Evolutionary conservation across 1,140 invertebrate species (phyloP).

Genomic region (Pseudomyrmex gracilis): DNA sequence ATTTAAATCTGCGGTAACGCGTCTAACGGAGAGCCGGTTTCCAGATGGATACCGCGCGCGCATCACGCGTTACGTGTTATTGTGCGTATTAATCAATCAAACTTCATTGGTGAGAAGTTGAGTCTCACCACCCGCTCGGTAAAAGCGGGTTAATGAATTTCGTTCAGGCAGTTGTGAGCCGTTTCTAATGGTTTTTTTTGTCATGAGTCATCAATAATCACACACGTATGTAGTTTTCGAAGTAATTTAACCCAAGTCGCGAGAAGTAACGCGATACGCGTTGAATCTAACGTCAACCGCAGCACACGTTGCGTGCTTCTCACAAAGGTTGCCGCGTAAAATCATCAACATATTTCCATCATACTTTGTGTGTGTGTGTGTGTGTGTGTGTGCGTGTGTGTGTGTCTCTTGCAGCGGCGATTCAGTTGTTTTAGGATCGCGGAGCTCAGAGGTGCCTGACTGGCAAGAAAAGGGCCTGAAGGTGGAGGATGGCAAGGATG

Average conservation of each 20-base stretch:
- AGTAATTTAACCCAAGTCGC: background rate
- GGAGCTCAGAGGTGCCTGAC: conserved; percentile 23
- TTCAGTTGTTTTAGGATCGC: conserved; percentile 75
- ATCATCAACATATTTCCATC: conserved; percentile 21
- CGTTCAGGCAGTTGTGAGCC: conserved; percentile 18
- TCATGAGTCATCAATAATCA: background rate
- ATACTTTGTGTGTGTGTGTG: background rate
- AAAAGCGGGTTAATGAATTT: conserved; percentile 41
- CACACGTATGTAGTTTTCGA: background rate
- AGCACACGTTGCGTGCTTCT: background rate
- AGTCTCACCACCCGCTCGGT: conserved; percentile 17
- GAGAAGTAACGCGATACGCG: background rate
- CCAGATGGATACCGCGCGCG: conserved; percentile 6
- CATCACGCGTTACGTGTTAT: conserved; percentile 28
- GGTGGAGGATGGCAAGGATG: conserved; percentile 57
- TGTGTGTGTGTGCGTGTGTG: background rate
- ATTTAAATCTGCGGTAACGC: background rate
- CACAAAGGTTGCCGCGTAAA: background rate
- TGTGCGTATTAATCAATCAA: conserved; percentile 40
- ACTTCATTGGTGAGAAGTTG: conserved; percentile 2
- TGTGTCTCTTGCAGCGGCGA: conserved; percentile 27
- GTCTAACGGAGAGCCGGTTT: conserved; percentile 6
- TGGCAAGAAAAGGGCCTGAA: conserved; percentile 56
- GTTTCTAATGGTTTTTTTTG: conserved; percentile 24
- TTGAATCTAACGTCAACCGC: background rate